Percentiles rank a stretch among this genome's conserved stretches.
phyloP scores from a whole-genome alignment of 2,888 invertebrate genomes.

The Chymomyza caudatula region DNA sequence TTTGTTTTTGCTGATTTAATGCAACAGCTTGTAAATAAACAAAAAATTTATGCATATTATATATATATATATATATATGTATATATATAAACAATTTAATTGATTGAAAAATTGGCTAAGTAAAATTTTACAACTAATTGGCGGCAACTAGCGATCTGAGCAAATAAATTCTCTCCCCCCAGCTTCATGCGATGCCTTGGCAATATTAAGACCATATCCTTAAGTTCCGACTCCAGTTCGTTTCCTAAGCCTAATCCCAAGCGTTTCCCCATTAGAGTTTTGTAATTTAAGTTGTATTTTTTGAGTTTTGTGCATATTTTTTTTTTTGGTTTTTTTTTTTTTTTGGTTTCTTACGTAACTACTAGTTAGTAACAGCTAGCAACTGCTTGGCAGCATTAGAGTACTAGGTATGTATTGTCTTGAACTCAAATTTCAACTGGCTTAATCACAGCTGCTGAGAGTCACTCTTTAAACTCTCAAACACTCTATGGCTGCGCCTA shows the following conservation, averaged over 20 bases:
- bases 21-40: not conserved
- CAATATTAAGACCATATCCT: not conserved
- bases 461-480: no score
- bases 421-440: not conserved
- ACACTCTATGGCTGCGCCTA: not conserved
- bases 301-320: not conserved
- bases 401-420: not conserved
- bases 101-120: not conserved
- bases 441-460: no score
- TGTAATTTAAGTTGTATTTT: no score
- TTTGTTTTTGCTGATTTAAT: not conserved
- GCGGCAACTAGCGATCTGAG: constrained; percentile 30
- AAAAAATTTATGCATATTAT: not conserved
- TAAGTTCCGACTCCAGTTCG: not conserved
- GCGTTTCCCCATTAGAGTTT: not conserved
- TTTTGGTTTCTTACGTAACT: not conserved
- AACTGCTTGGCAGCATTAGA: not conserved
- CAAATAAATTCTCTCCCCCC: not conserved
- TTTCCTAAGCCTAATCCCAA: constrained; percentile 10
- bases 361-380: not conserved
- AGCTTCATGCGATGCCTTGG: not conserved
- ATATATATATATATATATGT: not conserved
- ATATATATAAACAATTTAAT: not conserved
- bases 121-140: not conserved
- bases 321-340: not conserved